Evolutionary conservation across 1,140 invertebrate species (phyloP), one percentile per base, ranked within the genome.

Genomic region (Caenorhabditis brenneri): DNA sequence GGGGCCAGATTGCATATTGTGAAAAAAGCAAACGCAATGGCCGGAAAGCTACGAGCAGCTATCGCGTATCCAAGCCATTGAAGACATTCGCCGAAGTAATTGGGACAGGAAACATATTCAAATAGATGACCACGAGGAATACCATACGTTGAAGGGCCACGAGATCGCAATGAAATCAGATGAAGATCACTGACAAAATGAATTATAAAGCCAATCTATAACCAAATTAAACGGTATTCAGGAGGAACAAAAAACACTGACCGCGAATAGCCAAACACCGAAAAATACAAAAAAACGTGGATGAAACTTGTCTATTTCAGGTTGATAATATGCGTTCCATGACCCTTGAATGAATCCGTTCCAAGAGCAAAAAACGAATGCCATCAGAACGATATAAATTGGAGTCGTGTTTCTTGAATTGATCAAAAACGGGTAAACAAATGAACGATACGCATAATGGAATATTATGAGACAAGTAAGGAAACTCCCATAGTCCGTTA

Each of bases 71-170:
- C 93, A 84, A 88, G 89, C 93, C 93, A 94, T 88, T 93, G 93
- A n/a, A 93, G n/a, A 74, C 93, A 93, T 89, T 93, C 93, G 22
- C 93, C 93, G 85, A 93, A 93, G 87, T 93, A 93, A 86, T 93
- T 93, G 7, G 93, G 93, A 53, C 93, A 92, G 12, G 93, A 93
- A 12, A 94, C 91, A 85, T 91, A 92, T 33, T 93, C 90, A 88
- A 93, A 93, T 88, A 93, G 15, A 86, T 81, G 84, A 91, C 90
- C 91, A 85, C 82, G 84, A 12, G 93, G 93, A 80, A 93, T 93
- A 88, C 92, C 92, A 87, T 93, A 93, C 27, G 88, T 91, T 16
- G 31, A 79, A 39, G 88, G 91, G 10, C 74, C 31, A 42, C 4
- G 60, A 24, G 60, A 6, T 42, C 39, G 5, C 39, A 42, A 86